phyloP scores from a whole-genome alignment of 2,888 invertebrate species.

The Hydropsyche betteni region DNA sequence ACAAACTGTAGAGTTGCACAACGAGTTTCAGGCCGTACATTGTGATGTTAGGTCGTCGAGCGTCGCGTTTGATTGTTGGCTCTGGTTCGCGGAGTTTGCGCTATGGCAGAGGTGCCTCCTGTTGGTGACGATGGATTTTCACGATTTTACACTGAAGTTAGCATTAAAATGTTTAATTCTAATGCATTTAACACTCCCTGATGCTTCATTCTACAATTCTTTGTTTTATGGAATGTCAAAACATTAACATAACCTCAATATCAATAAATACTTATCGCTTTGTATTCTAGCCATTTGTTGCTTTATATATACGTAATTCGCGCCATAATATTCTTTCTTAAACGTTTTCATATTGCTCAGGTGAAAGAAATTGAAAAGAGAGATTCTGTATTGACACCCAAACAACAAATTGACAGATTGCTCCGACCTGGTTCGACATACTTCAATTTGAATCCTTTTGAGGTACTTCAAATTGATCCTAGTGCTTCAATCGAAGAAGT shows the following conservation, averaged over 20 bases:
- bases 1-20: too few relatives aligned
- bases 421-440: constrained; percentile 97
- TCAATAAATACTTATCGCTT: not conserved
- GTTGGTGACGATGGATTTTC: constrained; percentile 79
- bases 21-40: not conserved
- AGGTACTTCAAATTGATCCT: constrained; percentile 91
- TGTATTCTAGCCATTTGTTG: constrained; percentile 7
- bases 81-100: constrained; percentile 27
- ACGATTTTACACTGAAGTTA: constrained; percentile 85
- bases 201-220: not conserved
- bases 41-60: not conserved
- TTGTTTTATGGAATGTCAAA: not conserved
- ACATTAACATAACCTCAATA: constrained; percentile 13
- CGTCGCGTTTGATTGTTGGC: not conserved
- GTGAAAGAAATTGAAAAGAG: constrained; percentile 98
- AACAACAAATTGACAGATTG: constrained; percentile 96
- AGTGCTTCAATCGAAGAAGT: constrained; percentile 89
- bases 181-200: too few relatives aligned
- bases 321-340: not conserved
- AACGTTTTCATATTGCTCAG: constrained; percentile 63
- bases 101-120: constrained; percentile 55
- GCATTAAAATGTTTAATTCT: constrained; percentile 45
- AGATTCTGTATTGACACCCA: constrained; percentile 95
- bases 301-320: not conserved
- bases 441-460: constrained; percentile 97